phyloP scores from a whole-genome alignment of 2,797 vertebrate species.

The Lateolabrax maculatus region DNA sequence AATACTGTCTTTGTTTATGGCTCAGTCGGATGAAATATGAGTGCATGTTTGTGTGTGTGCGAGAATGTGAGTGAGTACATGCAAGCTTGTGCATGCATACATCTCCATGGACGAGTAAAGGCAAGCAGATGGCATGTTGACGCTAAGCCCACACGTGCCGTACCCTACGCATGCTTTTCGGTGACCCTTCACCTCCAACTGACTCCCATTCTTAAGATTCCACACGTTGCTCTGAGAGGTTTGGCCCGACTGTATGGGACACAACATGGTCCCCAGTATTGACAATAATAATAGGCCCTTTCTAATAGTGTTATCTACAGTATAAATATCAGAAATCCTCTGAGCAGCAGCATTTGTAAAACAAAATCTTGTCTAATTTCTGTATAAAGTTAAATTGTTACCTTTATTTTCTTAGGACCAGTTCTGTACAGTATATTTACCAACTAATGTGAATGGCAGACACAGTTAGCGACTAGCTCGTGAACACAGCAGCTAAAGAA shows the following conservation, averaged over 20 bases:
- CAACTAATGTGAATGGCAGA: neutral
- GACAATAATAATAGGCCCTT: conserved; percentile 22
- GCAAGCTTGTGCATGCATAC: conserved; percentile 57
- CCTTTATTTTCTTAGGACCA: neutral
- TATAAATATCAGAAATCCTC: conserved; percentile 10
- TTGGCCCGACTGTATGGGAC: conserved; percentile 52
- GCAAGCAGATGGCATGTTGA: conserved; percentile 75
- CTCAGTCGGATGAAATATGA: conserved; percentile 63
- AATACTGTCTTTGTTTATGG: conserved; percentile 75
- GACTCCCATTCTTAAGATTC: conserved; percentile 82
- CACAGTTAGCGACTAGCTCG: neutral
- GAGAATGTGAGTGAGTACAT: conserved; percentile 37
- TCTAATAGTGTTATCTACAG: conserved; percentile 9
- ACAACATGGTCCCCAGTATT: conserved; percentile 27
- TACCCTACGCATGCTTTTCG: conserved; percentile 62
- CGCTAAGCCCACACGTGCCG: conserved; percentile 75
- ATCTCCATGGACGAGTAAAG: conserved; percentile 68
- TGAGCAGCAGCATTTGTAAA: neutral
- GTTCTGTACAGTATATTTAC: neutral
- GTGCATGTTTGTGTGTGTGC: conserved; percentile 21
- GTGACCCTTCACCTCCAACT: conserved; percentile 81
- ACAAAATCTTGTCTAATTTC: neutral
- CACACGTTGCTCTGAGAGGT: conserved; percentile 66
- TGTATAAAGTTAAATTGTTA: neutral
- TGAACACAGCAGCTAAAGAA: neutral